A percentile compares a stretch with the other conserved stretches of the same genome.
Evolutionary conservation across 2,113 vertebrate genomes (phyloP).

Genomic region (Dunckerocampus dactyliophorus): DNA sequence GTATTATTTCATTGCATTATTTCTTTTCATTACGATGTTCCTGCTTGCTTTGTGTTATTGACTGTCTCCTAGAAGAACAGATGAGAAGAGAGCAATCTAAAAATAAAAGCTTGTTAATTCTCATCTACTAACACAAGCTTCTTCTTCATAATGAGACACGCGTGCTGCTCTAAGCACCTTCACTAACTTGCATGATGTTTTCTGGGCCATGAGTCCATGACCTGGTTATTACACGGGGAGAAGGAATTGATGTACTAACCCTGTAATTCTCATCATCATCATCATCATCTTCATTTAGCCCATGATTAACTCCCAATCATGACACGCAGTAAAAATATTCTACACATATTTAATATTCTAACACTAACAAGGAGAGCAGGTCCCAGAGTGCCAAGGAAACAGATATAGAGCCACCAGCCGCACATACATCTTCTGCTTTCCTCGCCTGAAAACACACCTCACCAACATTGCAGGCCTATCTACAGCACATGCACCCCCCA

Average conservation of each 20-base stretch:
- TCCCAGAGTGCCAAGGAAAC: conserved; percentile 76
- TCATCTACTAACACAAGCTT: not conserved
- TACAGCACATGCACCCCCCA: conserved; percentile 4
- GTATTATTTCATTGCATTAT: not conserved
- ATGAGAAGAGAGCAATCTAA: not conserved
- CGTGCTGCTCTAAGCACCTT: not conserved
- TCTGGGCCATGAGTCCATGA: conserved; percentile 44
- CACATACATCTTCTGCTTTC: conserved; percentile 51
- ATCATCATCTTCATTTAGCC: conserved; percentile 65
- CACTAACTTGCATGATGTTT: conserved; percentile 7
- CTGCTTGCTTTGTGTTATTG: not conserved
- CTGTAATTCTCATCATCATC: conserved; percentile 27
- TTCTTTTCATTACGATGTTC: not conserved
- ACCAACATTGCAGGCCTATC: conserved; percentile 59
- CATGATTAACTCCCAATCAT: conserved; percentile 68
- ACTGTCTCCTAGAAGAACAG: not conserved
- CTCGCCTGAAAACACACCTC: conserved; percentile 62
- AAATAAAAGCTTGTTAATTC: not conserved
- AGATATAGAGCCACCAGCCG: conserved; percentile 54
- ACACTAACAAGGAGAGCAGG: conserved; percentile 67
- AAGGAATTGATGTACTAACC: conserved; percentile 47
- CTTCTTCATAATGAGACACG: not conserved
- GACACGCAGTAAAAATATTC: conserved; percentile 68
- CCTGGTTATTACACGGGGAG: conserved; percentile 49
- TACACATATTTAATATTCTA: conserved; percentile 67